Evolutionary conservation across 2,888 invertebrate species (phyloP), one percentile per base, ranked within the genome.

Genomic region (Drosophila colorata): DNA sequence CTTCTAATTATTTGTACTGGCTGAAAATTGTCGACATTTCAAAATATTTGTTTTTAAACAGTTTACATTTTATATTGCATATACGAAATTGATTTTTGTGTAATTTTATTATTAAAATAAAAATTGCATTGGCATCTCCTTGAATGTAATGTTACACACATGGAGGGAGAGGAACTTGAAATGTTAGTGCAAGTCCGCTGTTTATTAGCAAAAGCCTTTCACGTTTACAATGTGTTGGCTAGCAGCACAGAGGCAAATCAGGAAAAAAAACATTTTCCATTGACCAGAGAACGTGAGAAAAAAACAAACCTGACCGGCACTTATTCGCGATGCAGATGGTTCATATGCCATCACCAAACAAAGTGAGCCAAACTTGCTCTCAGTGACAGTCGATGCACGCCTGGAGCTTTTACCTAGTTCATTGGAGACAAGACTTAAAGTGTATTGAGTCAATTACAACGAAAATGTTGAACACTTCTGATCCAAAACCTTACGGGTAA

Each of bases 401-500:
- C 14, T 40, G 53, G 44, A 66, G 71, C 43, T 40, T 72, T 72
- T 58, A 43, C 59, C 52, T 51, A 63, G 49, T 40, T 49, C 58
- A 59, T 55, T 60, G 67, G 58, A 52, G 82, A 80, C 84, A 83
- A 73, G 73, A 78, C 76, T 70, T 68, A 85, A 82, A 80, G 69
- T 82, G 78, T 72, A 72, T 78, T 63, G 74, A 67, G 61, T 28
- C 57, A 64, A 38, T 61, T 66, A 46, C 57, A 65, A 66, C 51
- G 47, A 60, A 53, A 75, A 65, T 67, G 78, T 74, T 80, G 74
- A 80, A 83, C 77, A 67, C 77, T 77, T 77, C 71, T 77, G 64
- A 64, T 58, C 66, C 71, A 63, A 79, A 81, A 81, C 78, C 75
- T 80, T 78, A 68, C 68, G 69, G 75, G 83, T 83, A 83, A 83